Conservation (phyloP, 2,888 invertebrate genomes). For the Balanococcus diminutus region DNA sequence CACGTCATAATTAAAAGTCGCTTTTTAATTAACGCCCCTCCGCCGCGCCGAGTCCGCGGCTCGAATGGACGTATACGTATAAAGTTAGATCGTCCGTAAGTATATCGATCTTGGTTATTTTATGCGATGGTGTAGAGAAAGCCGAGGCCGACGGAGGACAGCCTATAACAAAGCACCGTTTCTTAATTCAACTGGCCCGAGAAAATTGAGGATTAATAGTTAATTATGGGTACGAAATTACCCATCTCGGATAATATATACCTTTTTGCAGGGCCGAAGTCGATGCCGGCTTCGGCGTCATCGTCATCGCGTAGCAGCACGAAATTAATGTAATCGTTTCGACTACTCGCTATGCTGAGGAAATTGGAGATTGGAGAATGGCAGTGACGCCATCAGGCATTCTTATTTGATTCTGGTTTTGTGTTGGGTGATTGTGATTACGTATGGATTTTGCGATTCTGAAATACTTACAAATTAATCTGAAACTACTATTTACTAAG, state of each 20-base stretch:
- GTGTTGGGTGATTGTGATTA: no score
- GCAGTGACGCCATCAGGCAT: no score
- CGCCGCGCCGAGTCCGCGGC: background rate
- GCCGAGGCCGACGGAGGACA: background rate
- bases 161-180: constrained; percentile 4
- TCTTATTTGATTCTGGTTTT: no score
- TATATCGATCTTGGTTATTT: background rate
- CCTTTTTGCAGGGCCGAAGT: background rate
- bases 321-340: background rate
- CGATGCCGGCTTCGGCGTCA: background rate
- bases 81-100: background rate
- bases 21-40: constrained; percentile 21
- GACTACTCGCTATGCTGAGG: background rate
- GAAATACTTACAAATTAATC: no score
- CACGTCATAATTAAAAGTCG: constrained; percentile 13
- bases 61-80: background rate
- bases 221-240: constrained; percentile 41
- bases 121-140: background rate
- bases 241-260: constrained; percentile 31
- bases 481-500: no score
- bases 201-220: constrained; percentile 32
- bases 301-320: background rate
- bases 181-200: constrained; percentile 32
- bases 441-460: no score
- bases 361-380: background rate